These are phyloP conservation scores for Lithophane socia DNA, from an alignment of 2,888 invertebrate species.

Conservation along the genomic window DNA sequence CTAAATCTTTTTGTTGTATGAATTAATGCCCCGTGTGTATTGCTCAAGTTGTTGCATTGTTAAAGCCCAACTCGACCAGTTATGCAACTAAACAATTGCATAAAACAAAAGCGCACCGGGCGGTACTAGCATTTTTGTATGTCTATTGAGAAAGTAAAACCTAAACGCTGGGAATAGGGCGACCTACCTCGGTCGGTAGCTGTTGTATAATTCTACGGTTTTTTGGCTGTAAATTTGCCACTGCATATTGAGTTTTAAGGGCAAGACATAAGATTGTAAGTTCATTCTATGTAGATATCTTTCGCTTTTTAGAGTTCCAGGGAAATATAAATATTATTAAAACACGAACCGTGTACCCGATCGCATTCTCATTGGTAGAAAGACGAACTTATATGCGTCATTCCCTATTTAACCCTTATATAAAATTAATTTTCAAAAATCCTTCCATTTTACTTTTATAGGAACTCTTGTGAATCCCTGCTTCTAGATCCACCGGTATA, in stretches of 20 bases:
- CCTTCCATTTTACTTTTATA: neutral
- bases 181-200: neutral
- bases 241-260: neutral
- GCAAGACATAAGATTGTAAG: too few species aligned
- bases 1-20: conserved; percentile 1
- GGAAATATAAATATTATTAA: neutral
- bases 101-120: conserved; percentile 71
- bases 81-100: conserved; percentile 77
- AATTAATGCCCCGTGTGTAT: conserved; percentile 46
- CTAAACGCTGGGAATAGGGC: conserved; percentile 11
- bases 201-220: neutral
- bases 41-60: conserved; percentile 68
- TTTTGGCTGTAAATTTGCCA: neutral
- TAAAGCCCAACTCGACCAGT: conserved; percentile 67
- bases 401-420: too few species aligned
- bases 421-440: neutral
- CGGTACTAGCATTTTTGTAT: conserved; percentile 52
- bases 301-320: neutral
- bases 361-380: neutral
- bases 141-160: conserved; percentile 59
- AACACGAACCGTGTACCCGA: neutral
- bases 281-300: neutral
- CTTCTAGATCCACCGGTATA: neutral
- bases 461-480: neutral
- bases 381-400: neutral